Evolutionary conservation across 2,797 vertebrate genomes (phyloP), one percentile per base, ranked within the genome.

Genomic region (Trachops cirrhosus): DNA sequence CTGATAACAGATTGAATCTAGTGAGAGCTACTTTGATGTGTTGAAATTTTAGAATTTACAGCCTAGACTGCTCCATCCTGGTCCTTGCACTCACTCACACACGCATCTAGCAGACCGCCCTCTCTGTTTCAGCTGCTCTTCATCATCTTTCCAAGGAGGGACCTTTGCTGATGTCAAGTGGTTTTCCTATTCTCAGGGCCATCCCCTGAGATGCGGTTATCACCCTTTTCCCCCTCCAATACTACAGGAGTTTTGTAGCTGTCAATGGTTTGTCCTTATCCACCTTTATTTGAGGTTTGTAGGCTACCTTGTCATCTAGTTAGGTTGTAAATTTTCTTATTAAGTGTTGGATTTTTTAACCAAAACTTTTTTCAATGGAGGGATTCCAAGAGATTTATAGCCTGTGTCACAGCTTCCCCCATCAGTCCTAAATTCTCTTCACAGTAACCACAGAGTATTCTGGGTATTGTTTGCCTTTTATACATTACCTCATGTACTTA

Each of bases 61-160:
- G 6, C 26, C 10, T 34, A 67, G 16, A 6, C 9, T 37, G 39
- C 11, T 50, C 52, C 16, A 26, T n/a, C 34, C 14, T n/a, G 21
- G 32, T 34, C 37, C 34, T 14, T 46, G 4, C 0, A 14, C 18
- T 22, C 18, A 15, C 2, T 67, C 16, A 32, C 9, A 54, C 8
- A 11, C 5, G 14, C 1, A 8, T 41, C 19, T 6, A 18, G 6
- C 3, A 50, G 44, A 29, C 2, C 9, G 0, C 14, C 21, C 29
- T 37, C 11, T 37, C 15, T 11, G 26, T n/a, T 86, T 68, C 52
- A 67, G 57, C 37, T 74, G 19, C 16, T 57, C 0, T 22, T 70
- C 39, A 14, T 1, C 7, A 41, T 0, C 0, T 59, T 37, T 54
- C 12, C 16, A 80, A 6, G 50, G 37, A 70, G 14, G 71, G 9